Evolutionary conservation across 2,888 invertebrate species (phyloP).

Genomic region (Notodromas monacha): DNA sequence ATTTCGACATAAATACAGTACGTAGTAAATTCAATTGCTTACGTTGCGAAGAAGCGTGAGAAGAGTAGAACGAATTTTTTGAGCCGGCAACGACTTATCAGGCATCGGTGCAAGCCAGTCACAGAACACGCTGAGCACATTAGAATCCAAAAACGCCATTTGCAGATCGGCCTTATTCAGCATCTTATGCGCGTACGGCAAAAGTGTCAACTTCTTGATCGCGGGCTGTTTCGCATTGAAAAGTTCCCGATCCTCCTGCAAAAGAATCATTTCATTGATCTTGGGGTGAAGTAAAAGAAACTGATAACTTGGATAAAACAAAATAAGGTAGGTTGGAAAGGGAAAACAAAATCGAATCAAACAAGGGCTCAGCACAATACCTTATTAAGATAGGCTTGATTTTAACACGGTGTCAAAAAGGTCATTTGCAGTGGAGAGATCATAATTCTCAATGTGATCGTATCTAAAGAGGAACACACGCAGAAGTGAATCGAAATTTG

Average conservation of each 20-base stretch:
- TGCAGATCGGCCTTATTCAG: conserved; percentile 80
- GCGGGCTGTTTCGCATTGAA: conserved; percentile 58
- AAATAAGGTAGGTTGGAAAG: neutral
- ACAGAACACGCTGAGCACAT: conserved; percentile 53
- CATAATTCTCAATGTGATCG: no score
- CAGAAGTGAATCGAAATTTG: no score
- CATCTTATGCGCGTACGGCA: conserved; percentile 58
- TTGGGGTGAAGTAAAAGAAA: neutral
- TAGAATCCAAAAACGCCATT: conserved; percentile 80
- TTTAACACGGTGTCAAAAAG: no score
- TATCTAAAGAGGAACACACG: no score
- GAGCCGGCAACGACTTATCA: conserved; percentile 72
- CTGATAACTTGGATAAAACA: neutral
- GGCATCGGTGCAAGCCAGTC: conserved; percentile 98
- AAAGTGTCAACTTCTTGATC: conserved; percentile 63
- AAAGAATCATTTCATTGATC: conserved; percentile 5
- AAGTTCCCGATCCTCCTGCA: conserved; percentile 47
- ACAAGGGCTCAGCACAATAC: no score
- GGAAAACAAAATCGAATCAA: no score
- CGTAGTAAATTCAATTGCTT: no score
- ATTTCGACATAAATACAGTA: no score
- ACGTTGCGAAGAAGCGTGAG: conserved; percentile 23
- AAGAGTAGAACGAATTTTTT: conserved; percentile 61
- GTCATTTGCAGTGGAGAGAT: no score
- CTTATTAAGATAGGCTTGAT: no score